A percentile compares a stretch with the other conserved stretches of the same genome.
Conservation (phyloP, 1,140 invertebrate genomes). For the Scaptomyza hsui region DNA sequence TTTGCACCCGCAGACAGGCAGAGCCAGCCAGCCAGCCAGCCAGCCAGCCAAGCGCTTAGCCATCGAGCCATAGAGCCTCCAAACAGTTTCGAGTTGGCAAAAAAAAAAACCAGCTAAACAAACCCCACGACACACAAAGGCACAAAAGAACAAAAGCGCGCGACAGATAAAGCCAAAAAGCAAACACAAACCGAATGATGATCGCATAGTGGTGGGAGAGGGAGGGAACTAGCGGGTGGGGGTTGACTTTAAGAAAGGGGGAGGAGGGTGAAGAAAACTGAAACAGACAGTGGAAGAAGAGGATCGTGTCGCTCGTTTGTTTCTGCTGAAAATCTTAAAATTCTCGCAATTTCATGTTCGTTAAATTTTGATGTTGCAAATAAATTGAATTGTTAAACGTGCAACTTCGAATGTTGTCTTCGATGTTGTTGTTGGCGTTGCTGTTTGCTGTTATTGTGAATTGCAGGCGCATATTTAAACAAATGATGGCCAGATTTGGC, state of each 20-base stretch:
- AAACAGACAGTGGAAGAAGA: slow-evolving; percentile 60
- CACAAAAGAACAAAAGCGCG: slow-evolving; percentile 81
- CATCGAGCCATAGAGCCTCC: slow-evolving; percentile 25
- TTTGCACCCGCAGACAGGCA: slow-evolving; percentile 61
- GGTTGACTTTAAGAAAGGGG: not conserved
- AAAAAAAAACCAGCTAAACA: slow-evolving; percentile 72
- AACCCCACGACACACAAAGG: slow-evolving; percentile 68
- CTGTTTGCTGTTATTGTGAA: slow-evolving; percentile 55
- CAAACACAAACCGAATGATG: slow-evolving; percentile 52
- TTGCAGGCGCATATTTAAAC: slow-evolving; percentile 83
- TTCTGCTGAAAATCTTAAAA: slow-evolving; percentile 84
- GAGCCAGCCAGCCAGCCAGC: slow-evolving; percentile 12
- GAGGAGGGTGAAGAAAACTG: slow-evolving; percentile 3
- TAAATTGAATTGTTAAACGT: slow-evolving; percentile 84
- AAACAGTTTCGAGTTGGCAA: slow-evolving; percentile 19
- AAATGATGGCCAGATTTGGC: slow-evolving; percentile 83
- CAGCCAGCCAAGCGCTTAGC: slow-evolving; percentile 26
- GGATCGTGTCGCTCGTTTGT: slow-evolving; percentile 84
- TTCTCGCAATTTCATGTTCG: slow-evolving; percentile 84
- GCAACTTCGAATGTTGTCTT: slow-evolving; percentile 79
- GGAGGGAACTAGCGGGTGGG: slow-evolving; percentile 15
- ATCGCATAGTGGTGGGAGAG: slow-evolving; percentile 16
- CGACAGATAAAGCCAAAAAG: slow-evolving; percentile 76
- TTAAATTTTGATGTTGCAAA: slow-evolving; percentile 84
- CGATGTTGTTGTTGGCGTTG: slow-evolving; percentile 36